phyloP scores from a whole-genome alignment of 2,113 vertebrate species.

The Chelonoidis abingdonii region DNA sequence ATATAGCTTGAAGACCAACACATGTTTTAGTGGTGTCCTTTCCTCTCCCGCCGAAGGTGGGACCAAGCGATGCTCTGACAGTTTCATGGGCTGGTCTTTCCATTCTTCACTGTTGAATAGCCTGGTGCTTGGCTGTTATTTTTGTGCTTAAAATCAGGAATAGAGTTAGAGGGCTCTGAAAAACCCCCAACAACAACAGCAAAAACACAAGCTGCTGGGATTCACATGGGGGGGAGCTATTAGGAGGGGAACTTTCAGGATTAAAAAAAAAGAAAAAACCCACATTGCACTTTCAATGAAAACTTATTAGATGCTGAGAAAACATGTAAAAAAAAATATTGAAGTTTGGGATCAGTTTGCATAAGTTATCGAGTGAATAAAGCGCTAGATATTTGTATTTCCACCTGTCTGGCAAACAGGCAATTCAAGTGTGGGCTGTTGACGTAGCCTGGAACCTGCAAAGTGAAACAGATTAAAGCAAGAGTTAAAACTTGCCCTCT shows the following conservation, averaged over 20 bases:
- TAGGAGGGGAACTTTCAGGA: not conserved
- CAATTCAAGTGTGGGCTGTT: slow-evolving; percentile 61
- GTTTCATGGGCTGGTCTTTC: not conserved
- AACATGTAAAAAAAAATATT: not conserved
- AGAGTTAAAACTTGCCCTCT: rapidly evolving
- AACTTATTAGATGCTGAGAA: not conserved
- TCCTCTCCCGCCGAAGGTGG: not conserved
- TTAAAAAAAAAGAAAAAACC: not conserved
- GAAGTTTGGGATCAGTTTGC: slow-evolving; percentile 18
- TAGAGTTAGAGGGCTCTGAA: not conserved
- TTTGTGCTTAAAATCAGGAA: not conserved
- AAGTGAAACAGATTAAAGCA: not conserved
- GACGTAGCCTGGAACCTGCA: slow-evolving; percentile 48
- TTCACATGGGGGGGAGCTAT: not conserved
- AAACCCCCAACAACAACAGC: not conserved
- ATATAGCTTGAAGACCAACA: not conserved
- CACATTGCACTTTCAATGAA: not conserved
- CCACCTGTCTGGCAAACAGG: not conserved
- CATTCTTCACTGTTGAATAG: not conserved
- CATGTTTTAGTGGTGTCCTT: not conserved
- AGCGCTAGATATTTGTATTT: not conserved
- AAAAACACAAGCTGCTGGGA: not conserved
- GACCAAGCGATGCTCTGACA: not conserved
- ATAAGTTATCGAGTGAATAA: slow-evolving; percentile 52
- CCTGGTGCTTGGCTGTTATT: not conserved